Evolutionary conservation across 1,140 invertebrate genomes (phyloP).

Genomic region (Venturia canescens): DNA sequence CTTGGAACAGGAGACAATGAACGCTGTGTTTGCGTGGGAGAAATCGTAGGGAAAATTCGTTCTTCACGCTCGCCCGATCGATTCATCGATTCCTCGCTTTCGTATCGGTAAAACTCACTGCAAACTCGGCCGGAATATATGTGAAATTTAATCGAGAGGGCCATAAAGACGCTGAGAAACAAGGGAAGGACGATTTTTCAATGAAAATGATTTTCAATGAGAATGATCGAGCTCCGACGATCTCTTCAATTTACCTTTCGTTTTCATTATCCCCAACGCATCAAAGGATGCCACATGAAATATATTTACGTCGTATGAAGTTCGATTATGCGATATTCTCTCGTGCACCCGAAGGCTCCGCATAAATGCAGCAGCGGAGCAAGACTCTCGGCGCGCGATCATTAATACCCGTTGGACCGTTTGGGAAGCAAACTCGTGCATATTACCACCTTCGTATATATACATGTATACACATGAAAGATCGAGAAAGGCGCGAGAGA

Average conservation of each 20-base stretch:
- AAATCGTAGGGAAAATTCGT: conserved; percentile 2
- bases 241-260: background rate
- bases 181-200: no score
- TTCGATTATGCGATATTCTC: conserved; percentile 27
- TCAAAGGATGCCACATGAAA: background rate
- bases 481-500: conserved; percentile 55
- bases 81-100: background rate
- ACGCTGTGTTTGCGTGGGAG: conserved; percentile 57
- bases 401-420: conserved; percentile 71
- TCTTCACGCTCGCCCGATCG: background rate
- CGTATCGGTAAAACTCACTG: no score
- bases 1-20: conserved; percentile 54
- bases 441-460: conserved; percentile 52
- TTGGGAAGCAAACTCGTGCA: conserved; percentile 55
- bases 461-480: conserved; percentile 44
- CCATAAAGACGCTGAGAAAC: no score
- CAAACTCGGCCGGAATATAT: no score
- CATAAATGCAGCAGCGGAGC: conserved; percentile 22
- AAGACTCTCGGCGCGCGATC: conserved; percentile 61
- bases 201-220: background rate
- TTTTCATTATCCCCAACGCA: background rate
- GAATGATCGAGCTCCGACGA: background rate
- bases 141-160: no score
- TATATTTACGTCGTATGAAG: background rate
- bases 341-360: conserved; percentile 20